Evolutionary conservation across 2,113 vertebrate genomes (phyloP).

Genomic region (Xyliphius kryptos): DNA sequence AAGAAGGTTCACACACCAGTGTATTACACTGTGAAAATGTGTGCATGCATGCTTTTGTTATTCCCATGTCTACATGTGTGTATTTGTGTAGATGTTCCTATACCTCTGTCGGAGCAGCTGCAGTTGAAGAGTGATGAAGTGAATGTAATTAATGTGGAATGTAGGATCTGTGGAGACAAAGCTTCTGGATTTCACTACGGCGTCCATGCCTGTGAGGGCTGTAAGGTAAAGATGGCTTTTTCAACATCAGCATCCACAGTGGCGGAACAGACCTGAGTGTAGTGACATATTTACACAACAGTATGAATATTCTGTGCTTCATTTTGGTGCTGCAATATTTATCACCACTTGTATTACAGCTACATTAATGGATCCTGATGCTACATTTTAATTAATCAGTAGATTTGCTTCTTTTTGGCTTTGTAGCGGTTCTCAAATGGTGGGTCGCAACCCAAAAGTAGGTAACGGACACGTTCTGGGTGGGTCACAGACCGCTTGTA

Average conservation of each 20-base stretch:
- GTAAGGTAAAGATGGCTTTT: constrained; percentile 72
- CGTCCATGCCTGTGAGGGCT: constrained; percentile 93
- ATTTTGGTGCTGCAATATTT: too few relatives aligned
- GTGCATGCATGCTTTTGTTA: background rate
- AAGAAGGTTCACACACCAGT: background rate
- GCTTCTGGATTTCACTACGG: constrained; percentile 97
- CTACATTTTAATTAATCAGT: too few relatives aligned
- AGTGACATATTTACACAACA: background rate
- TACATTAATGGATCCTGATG: too few relatives aligned
- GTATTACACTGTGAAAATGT: background rate
- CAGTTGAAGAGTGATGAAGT: constrained; percentile 75
- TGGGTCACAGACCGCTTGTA: too few relatives aligned
- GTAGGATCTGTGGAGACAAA: constrained; percentile 91
- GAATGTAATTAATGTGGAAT: constrained; percentile 81
- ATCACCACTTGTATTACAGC: too few relatives aligned
- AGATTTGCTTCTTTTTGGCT: too few relatives aligned
- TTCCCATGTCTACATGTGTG: constrained; percentile 2
- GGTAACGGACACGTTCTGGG: too few relatives aligned
- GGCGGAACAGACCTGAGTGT: background rate
- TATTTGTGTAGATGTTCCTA: constrained; percentile 71
- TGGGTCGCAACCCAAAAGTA: too few relatives aligned
- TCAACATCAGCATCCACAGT: background rate
- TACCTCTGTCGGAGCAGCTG: constrained; percentile 82
- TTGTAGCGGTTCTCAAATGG: too few relatives aligned
- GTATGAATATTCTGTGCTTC: too few relatives aligned